Conservation (phyloP, 2,113 vertebrate genomes). For the Tragelaphus buxtoni region DNA sequence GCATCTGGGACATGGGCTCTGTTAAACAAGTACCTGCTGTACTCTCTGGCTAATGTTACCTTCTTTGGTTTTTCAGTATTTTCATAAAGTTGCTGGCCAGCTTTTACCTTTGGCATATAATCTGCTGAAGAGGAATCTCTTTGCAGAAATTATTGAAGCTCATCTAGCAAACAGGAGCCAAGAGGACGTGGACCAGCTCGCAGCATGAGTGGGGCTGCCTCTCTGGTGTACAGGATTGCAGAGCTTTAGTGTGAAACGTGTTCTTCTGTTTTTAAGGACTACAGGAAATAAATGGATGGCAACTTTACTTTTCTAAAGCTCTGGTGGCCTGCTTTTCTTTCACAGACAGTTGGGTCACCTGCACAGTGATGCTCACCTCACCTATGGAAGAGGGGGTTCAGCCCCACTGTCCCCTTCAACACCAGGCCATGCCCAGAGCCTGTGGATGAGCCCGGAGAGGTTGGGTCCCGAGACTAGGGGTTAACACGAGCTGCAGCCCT, state of each 20-base stretch:
- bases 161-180: slow-evolving; percentile 87
- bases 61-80: slow-evolving; percentile 85
- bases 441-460: not conserved
- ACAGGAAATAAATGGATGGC: slow-evolving; percentile 46
- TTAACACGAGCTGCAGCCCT: not conserved
- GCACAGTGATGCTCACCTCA: not conserved
- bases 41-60: not conserved
- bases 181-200: slow-evolving; percentile 87
- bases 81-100: slow-evolving; percentile 94
- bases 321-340: not conserved
- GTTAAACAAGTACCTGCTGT: not conserved
- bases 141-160: slow-evolving; percentile 90
- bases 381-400: not conserved
- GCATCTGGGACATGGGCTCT: not conserved
- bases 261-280: slow-evolving; percentile 45
- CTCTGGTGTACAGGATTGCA: not conserved
- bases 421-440: not conserved
- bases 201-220: slow-evolving; percentile 69
- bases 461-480: not conserved
- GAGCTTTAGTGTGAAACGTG: not conserved
- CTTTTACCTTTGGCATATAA: slow-evolving; percentile 94
- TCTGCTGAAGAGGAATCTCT: slow-evolving; percentile 90
- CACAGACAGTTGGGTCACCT: not conserved
- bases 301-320: slow-evolving; percentile 5
- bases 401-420: not conserved